Percentiles rank a stretch among this genome's conserved stretches.
phyloP scores from a whole-genome alignment of 1,140 invertebrate species.

The Drosophila ambigua region DNA sequence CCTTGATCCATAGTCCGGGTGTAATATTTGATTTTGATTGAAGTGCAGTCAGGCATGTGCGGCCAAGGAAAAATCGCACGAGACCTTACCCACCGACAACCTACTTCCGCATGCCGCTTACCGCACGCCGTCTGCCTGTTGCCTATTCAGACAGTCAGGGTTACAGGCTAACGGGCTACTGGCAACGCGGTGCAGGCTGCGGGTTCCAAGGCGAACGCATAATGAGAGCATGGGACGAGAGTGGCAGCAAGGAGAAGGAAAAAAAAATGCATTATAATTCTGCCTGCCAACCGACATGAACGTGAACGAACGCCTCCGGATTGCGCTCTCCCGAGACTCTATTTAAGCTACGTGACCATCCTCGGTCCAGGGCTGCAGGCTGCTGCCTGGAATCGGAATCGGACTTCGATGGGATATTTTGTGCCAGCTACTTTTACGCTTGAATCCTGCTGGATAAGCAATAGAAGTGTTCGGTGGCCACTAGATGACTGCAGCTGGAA shows the following conservation, averaged over 20 bases:
- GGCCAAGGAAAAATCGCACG: conserved; percentile 65
- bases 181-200: not conserved
- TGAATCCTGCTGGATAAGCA: no score
- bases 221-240: conserved; percentile 47
- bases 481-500: no score
- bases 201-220: conserved; percentile 35
- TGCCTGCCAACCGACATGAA: conserved; percentile 39
- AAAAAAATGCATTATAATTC: conserved; percentile 60
- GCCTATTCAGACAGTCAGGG: conserved; percentile 48
- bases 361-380: conserved; percentile 3
- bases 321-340: conserved; percentile 11
- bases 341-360: conserved; percentile 38
- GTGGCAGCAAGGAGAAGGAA: conserved; percentile 19
- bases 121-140: conserved; percentile 48
- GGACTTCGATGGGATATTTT: conserved; percentile 2
- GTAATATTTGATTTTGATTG: conserved; percentile 81
- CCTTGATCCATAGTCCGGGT: conserved; percentile 13
- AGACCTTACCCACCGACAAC: conserved; percentile 35
- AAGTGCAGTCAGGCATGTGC: conserved; percentile 71
- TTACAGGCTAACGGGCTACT: not conserved
- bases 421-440: not conserved
- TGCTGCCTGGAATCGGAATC: not conserved
- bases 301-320: conserved; percentile 34
- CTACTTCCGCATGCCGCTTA: not conserved
- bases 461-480: no score